Base-by-base conservation (phyloP, 1,140 invertebrate species). In the Physella acuta region DNA sequence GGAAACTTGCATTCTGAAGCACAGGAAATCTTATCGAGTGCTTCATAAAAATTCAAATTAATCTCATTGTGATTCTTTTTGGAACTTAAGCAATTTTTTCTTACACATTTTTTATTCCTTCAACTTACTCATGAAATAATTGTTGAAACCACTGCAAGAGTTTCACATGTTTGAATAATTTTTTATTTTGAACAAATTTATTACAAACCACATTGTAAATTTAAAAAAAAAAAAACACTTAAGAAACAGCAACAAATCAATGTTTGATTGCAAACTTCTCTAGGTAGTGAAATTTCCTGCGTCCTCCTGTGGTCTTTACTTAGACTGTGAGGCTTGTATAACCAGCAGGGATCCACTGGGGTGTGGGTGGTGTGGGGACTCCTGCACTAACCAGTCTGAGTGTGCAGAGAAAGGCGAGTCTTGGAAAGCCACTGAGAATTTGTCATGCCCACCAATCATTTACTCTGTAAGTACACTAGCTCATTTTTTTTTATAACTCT, bases 321-420 rank as follows among this genome's bases (percentile, higher is more conserved):
- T 31, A 2, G 77, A 80, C 16, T 86, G 84, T 72, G 71, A 75
- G 2, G 52, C 62, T 2, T 86, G 84, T 71, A 64, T 85, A 11
- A 71, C 36, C 26, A 74, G 71, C 36, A 34, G 59, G 2, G 82
- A 85, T 70, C 84, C 82, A 8, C 68, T 84, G 0, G 63, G 70
- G 0, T 85, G 84, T 73, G 83, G 81, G 31, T 86, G 84, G 84
- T 85, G 76, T 26, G 5, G 16, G 65, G 56, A 78, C 69, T 33
- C 64, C 16, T 80, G 79, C 17, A 71, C 70, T 26, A 78, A 76
- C 20, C 56, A 36, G 30, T 37, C 66, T 11, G 73, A 75, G 28
- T 78, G 74, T 71, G 34, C 26, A 1, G 53, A 68, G 3, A 59
- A 53, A 8, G 20, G 20, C 20, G 28, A 53, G 28, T 3, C 28